A percentile compares a stretch with the other conserved stretches of the same genome.
phyloP scores from a whole-genome alignment of 2,113 vertebrate genomes.

The Corapipo altera region DNA sequence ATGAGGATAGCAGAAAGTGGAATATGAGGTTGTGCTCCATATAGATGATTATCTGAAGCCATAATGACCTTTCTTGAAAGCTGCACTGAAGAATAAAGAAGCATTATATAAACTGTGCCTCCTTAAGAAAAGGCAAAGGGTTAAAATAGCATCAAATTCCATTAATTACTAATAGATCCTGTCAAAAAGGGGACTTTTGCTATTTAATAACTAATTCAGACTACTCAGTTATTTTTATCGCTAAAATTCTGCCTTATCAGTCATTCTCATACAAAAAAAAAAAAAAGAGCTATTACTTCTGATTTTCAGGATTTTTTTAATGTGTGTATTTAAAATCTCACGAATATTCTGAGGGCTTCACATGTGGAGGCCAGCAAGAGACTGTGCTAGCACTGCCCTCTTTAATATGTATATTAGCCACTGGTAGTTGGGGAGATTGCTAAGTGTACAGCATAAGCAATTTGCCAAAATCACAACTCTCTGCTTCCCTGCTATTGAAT shows the following conservation, averaged over 20 bases:
- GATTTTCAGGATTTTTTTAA: background rate
- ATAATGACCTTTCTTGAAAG: background rate
- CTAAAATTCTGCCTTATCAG: background rate
- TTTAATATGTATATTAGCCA: constrained; percentile 65
- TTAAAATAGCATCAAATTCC: background rate
- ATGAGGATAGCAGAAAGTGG: background rate
- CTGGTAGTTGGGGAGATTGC: constrained; percentile 10
- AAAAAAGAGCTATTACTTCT: background rate
- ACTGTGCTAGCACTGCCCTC: constrained; percentile 15
- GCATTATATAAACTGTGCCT: background rate
- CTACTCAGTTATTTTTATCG: background rate
- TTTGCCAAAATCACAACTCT: constrained; percentile 18
- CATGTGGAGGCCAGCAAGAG: constrained; percentile 40
- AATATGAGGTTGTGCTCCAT: background rate
- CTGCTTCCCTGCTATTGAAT: background rate
- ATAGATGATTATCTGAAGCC: background rate
- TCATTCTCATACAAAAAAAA: background rate
- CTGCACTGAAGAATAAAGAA: background rate
- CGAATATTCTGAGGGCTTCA: constrained; percentile 18
- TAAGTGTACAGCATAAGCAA: constrained; percentile 43
- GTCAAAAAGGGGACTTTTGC: background rate
- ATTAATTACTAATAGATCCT: background rate
- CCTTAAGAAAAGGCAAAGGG: background rate
- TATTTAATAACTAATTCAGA: background rate
- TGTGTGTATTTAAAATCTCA: constrained; percentile 12